A percentile compares a stretch with the other conserved stretches of the same genome.
Conservation (phyloP, 2,113 vertebrate genomes). For the Indicator indicator region DNA sequence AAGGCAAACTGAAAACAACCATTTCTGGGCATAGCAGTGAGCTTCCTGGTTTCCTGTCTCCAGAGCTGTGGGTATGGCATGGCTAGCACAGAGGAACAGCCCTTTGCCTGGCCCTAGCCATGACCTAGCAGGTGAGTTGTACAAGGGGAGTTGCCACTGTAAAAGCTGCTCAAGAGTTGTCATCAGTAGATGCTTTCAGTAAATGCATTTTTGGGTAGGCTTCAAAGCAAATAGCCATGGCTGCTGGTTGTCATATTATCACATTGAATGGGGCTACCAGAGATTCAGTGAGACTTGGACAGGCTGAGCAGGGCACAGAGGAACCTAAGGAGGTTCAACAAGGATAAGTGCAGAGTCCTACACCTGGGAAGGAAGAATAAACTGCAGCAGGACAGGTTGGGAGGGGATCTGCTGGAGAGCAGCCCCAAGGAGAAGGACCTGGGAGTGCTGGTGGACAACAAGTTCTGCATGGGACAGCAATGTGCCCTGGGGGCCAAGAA, state of each 20-base stretch:
- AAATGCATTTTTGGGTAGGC: conserved; percentile 13
- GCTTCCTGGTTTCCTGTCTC: neutral
- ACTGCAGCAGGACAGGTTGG: no score
- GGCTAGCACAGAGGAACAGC: neutral
- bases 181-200: conserved; percentile 10
- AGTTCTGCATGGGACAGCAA: no score
- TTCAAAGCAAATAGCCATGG: neutral
- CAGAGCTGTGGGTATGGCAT: neutral
- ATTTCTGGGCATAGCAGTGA: fast-evolving
- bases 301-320: no score
- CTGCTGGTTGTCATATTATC: neutral
- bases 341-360: no score
- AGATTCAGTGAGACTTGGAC: neutral
- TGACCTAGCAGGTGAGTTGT: neutral
- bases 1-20: neutral
- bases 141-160: neutral
- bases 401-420: no score
- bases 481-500: no score
- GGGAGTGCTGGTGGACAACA: no score
- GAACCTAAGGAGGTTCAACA: no score
- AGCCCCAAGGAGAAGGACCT: no score
- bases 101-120: neutral
- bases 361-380: no score
- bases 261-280: neutral
- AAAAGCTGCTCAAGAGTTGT: neutral